Conservation (phyloP, 2,113 vertebrate species). For the Colius striatus region DNA sequence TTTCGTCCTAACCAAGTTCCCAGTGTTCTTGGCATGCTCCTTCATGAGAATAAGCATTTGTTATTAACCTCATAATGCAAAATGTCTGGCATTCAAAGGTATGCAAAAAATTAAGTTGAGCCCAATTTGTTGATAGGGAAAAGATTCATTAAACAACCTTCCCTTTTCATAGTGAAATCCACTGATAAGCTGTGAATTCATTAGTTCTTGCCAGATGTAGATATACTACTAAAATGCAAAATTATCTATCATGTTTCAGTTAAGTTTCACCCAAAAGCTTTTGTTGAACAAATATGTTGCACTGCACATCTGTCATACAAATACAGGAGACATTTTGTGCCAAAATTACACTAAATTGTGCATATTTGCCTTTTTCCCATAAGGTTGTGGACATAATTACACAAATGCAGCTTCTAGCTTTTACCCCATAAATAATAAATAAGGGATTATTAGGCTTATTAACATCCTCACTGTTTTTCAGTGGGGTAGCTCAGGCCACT, state of each 20-base stretch:
- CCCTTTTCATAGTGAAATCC: not conserved
- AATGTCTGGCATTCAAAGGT: conserved; percentile 39
- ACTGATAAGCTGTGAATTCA: not conserved
- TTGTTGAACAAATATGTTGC: not conserved
- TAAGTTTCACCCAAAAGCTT: not conserved
- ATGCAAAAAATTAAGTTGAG: not conserved
- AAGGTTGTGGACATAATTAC: not conserved
- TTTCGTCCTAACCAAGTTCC: conserved; percentile 56
- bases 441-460: not conserved
- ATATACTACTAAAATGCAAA: not conserved
- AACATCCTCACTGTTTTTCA: not conserved
- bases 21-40: conserved; percentile 61
- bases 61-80: conserved; percentile 56
- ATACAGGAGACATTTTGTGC: not conserved
- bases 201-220: not conserved
- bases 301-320: not conserved
- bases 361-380: not conserved
- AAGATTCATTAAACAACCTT: not conserved
- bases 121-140: not conserved
- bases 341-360: not conserved
- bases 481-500: not conserved
- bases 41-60: conserved; percentile 45
- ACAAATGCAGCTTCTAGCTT: not conserved
- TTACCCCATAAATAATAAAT: conserved; percentile 15
- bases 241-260: not conserved